Base-by-base conservation (phyloP, 2,888 invertebrate genomes). In the Lepetodrilus schrolli region DNA sequence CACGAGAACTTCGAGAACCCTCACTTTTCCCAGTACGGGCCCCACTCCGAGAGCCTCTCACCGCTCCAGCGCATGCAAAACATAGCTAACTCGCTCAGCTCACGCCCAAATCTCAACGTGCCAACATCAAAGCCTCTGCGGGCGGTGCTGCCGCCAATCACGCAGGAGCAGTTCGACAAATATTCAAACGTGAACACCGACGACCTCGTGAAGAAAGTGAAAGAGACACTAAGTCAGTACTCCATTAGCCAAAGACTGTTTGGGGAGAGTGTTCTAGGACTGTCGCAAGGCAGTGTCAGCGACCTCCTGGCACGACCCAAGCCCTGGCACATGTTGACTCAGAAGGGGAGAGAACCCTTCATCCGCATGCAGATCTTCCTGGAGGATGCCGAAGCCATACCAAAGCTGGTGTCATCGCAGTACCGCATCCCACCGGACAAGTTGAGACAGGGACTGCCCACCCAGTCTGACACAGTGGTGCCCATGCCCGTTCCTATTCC, bases 271-370 rank as follows among this genome's bases (percentile, higher is more conserved):
- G 98, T 99, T n/a, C 93, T 99, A 75, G 91, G 91, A 3, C 81
- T 91, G 71, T 90, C 90, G 17, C 91, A 91, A 78, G 99, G 99
- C 43, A 97, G 97, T 3, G 99, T 99, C 0, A 98, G 98, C 65
- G 99, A 99, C 91, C 93, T 99, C 49, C 92, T 99, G 79, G 99
- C 99, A 26, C 92, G 99, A 70, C 99, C 99, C 38, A 99, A 99
- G 90, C 97, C 98, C 0, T 99, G 99, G 99, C 96, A 97, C 90
- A 98, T 98, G 97, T 93, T 99, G 68, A 99, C 99, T 13, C 98
- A 98, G 90, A 98, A 98, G 90, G 99, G 99, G 0, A 93, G 98
- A 30, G 99, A 99, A 80, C 91, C 91, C 5, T 91, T 91, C 81
- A 90, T 91, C 48, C 84, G 91, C 66, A 91, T 91, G 91, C 98